phyloP scores from a whole-genome alignment of 1,140 invertebrate species.

The Drosophila prosaltans region DNA sequence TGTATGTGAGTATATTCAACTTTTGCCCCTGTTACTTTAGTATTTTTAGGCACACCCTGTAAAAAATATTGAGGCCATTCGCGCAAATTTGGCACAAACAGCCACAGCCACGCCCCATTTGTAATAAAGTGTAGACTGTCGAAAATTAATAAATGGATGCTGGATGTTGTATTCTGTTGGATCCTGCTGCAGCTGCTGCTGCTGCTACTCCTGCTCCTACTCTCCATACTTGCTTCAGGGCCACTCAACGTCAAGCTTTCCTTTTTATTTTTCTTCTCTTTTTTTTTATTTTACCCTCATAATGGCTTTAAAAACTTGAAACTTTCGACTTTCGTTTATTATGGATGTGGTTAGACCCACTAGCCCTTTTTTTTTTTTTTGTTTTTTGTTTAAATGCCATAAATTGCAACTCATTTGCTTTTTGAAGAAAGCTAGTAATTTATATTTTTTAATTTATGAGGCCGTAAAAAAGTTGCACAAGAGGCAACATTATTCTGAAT shows the following conservation, averaged over 20 bases:
- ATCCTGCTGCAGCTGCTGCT: constrained; percentile 9
- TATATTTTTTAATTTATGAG: constrained; percentile 50
- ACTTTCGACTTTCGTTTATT: constrained; percentile 28
- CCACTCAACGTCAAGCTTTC: neutral
- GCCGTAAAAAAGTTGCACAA: constrained; percentile 27
- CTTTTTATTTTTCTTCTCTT: neutral
- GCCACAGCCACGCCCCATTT: constrained; percentile 51
- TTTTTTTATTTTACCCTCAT: constrained; percentile 20
- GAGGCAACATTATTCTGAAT: neutral
- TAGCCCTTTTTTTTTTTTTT: neutral
- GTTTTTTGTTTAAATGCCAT: constrained; percentile 39
- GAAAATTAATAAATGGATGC: constrained; percentile 74
- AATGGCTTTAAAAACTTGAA: constrained; percentile 47
- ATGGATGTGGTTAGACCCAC: neutral
- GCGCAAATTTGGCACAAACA: constrained; percentile 10
- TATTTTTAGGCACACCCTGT: constrained; percentile 19
- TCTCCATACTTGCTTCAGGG: neutral
- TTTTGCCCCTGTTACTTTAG: constrained; percentile 18
- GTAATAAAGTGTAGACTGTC: constrained; percentile 55
- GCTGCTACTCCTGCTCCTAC: neutral
- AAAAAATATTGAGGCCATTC: constrained; percentile 39
- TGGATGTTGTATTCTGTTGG: constrained; percentile 32
- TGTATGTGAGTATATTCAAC: constrained; percentile 14
- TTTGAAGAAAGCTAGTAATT: constrained; percentile 35
- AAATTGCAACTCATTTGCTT: constrained; percentile 50